phyloP scores from a whole-genome alignment of 2,113 vertebrate genomes.

The Plecturocebus donacophilus region DNA sequence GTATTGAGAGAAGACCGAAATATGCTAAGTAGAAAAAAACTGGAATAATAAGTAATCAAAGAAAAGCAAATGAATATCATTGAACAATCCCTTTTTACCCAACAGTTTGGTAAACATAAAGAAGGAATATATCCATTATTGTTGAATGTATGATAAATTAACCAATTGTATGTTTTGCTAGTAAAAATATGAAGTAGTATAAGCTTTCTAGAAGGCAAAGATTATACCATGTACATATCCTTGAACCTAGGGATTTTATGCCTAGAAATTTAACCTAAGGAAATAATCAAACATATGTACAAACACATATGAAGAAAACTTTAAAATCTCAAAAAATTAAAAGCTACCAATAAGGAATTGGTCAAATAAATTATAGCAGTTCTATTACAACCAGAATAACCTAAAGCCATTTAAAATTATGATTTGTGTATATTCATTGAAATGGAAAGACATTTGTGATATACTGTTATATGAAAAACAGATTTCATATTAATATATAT shows the following conservation, averaged over 20 bases:
- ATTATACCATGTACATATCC: not conserved
- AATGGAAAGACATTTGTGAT: not conserved
- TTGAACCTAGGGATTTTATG: not conserved
- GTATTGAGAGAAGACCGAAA: not conserved
- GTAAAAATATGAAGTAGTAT: not conserved
- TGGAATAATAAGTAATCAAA: not conserved
- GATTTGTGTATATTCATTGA: not conserved
- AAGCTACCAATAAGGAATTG: not conserved
- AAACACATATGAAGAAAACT: not conserved
- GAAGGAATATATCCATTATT: not conserved
- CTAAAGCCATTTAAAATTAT: not conserved
- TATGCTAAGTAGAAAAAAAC: not conserved
- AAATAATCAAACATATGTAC: not conserved
- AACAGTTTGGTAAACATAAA: not conserved
- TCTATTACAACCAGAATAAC: not conserved
- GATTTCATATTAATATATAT: not conserved
- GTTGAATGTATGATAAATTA: not conserved
- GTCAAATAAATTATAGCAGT: not conserved
- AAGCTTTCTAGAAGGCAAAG: not conserved
- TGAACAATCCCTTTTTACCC: not conserved
- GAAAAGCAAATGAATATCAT: not conserved
- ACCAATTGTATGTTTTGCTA: not conserved
- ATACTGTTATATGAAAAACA: not conserved
- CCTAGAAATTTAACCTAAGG: not conserved
- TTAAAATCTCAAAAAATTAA: conserved; percentile 1